Evolutionary conservation across 2,113 vertebrate species (phyloP).

Genomic region (Cromileptes altivelis): DNA sequence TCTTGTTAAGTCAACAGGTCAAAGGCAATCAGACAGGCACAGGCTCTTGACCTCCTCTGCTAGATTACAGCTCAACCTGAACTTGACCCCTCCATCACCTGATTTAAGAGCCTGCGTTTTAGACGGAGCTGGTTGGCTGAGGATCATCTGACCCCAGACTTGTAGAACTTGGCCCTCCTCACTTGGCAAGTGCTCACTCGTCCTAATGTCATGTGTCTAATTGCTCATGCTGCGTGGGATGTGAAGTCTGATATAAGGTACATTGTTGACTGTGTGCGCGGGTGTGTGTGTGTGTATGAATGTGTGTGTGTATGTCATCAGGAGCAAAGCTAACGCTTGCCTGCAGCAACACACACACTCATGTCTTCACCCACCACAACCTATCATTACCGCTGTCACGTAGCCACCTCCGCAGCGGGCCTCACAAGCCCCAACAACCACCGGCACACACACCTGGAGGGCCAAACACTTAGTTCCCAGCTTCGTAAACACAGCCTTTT

Average conservation of each 20-base stretch:
- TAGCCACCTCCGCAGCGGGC: constrained; percentile 76
- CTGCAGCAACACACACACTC: constrained; percentile 73
- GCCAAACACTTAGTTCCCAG: constrained; percentile 78
- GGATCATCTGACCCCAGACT: constrained; percentile 60
- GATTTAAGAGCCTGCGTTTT: constrained; percentile 30
- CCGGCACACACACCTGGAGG: constrained; percentile 81
- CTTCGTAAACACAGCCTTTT: constrained; percentile 69
- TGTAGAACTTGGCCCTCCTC: constrained; percentile 48
- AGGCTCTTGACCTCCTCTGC: constrained; percentile 48
- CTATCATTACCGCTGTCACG: constrained; percentile 83
- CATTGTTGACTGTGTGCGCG: constrained; percentile 66
- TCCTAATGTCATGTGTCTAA: constrained; percentile 72
- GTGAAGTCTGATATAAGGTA: constrained; percentile 72
- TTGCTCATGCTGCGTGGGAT: constrained; percentile 69
- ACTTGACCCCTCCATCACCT: constrained; percentile 74
- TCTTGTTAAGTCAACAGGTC: constrained; percentile 39
- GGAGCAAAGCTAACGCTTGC: constrained; percentile 76
- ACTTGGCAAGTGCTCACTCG: constrained; percentile 70
- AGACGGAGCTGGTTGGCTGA: constrained; percentile 32
- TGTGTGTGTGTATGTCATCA: constrained; percentile 63
- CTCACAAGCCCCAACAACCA: constrained; percentile 74
- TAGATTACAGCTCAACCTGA: constrained; percentile 57
- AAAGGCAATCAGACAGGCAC: constrained; percentile 28
- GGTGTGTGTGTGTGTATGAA: constrained; percentile 51
- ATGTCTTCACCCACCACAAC: constrained; percentile 86